These are phyloP conservation scores for Sebastes oblongus DNA, from an alignment of 2,797 vertebrate species.

Conservation along the genomic window DNA sequence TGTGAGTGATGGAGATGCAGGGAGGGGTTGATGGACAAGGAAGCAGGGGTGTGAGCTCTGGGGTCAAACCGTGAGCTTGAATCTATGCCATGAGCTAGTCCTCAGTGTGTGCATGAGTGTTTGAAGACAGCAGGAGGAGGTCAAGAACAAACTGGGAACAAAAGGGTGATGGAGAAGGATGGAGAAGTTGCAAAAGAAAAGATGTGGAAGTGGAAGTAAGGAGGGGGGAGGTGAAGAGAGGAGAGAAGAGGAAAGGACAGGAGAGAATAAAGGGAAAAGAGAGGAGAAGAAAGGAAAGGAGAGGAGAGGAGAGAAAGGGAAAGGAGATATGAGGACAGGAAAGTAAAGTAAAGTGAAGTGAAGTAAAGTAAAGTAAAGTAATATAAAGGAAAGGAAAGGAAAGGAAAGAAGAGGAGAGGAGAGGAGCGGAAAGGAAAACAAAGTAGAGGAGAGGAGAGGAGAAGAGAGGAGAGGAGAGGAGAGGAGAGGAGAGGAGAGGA, in stretches of 20 bases:
- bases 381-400: no score
- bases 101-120: neutral
- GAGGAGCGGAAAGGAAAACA: no score
- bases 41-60: conserved; percentile 80
- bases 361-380: no score
- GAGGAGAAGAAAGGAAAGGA: neutral
- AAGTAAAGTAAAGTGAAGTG: no score
- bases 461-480: no score
- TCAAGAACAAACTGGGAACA: neutral
- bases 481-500: no score
- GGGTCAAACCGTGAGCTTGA: conserved; percentile 70
- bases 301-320: no score
- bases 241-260: neutral
- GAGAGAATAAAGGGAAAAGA: neutral
- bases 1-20: conserved; percentile 76
- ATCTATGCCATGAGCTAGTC: conserved; percentile 13
- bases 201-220: neutral
- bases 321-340: no score
- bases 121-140: neutral
- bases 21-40: conserved; percentile 86
- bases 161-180: neutral
- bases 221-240: neutral
- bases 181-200: neutral
- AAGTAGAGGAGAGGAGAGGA: no score
- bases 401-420: accelerated